A percentile compares a stretch with the other conserved stretches of the same genome.
phyloP scores from a whole-genome alignment of 2,113 vertebrate species.

The Equus przewalskii region DNA sequence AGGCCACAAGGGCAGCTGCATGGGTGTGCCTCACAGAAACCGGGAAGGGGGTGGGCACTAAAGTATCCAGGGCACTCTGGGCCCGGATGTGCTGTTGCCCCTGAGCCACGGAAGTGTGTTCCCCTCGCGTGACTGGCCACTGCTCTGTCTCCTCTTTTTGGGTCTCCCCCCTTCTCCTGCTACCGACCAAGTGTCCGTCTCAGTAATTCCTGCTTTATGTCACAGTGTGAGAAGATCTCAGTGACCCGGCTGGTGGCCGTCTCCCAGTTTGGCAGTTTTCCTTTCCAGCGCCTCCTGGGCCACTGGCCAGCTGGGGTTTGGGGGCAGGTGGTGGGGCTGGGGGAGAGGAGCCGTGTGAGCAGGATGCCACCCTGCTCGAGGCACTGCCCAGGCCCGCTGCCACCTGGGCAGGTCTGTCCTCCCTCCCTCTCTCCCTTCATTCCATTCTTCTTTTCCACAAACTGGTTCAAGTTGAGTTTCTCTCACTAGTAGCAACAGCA shows the following conservation, averaged over 20 bases:
- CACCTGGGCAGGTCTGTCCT: neutral
- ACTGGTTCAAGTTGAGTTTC: neutral
- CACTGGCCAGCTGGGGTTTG: neutral
- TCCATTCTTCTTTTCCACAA: neutral
- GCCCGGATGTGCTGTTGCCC: neutral
- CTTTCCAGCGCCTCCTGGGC: neutral
- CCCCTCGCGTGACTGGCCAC: neutral
- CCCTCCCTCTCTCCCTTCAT: neutral
- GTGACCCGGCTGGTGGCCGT: neutral
- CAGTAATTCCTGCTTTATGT: neutral
- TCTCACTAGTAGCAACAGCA: neutral
- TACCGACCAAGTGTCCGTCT: neutral
- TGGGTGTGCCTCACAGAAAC: neutral
- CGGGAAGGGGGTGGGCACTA: rapidly evolving
- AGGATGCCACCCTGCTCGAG: neutral
- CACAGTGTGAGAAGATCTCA: neutral
- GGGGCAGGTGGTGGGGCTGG: neutral
- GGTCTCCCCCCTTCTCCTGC: neutral
- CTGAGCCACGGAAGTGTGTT: neutral
- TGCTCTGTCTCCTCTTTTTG: neutral
- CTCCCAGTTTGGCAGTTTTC: neutral
- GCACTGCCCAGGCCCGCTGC: neutral
- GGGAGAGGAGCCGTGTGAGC: neutral
- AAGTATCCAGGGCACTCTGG: neutral
- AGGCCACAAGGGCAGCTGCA: neutral